A percentile compares a stretch with the other conserved stretches of the same genome.
These are phyloP conservation scores for Lynx canadensis DNA, from an alignment of 2,113 vertebrate genomes.

Conservation along the genomic window DNA sequence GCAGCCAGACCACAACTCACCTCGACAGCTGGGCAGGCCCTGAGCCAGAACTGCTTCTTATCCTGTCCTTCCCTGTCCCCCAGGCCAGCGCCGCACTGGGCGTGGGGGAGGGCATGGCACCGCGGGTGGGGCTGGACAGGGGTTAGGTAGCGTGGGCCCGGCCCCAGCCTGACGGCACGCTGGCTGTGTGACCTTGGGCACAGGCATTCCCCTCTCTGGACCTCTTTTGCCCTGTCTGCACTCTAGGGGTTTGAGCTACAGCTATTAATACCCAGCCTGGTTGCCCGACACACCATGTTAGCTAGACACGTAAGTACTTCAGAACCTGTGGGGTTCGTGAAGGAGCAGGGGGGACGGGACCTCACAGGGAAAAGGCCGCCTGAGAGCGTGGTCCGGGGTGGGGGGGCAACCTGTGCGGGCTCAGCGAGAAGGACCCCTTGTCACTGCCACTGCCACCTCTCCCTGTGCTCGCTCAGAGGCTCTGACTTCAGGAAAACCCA, in stretches of 20 bases:
- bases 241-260: neutral
- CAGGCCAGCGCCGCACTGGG: neutral
- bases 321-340: neutral
- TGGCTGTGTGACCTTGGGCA: conserved; percentile 38
- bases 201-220: neutral
- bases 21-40: conserved; percentile 67
- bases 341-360: neutral
- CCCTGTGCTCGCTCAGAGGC: neutral
- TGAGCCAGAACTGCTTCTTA: neutral
- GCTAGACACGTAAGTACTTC: neutral
- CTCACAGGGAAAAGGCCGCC: rapidly evolving
- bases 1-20: conserved; percentile 73
- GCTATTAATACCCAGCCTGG: neutral
- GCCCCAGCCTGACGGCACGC: neutral
- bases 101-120: neutral
- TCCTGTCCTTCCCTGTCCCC: conserved; percentile 43
- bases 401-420: too few species aligned
- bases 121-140: neutral
- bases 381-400: neutral
- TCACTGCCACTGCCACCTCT: neutral
- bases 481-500: neutral
- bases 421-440: neutral
- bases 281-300: neutral
- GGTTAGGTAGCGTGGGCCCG: neutral
- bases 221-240: neutral